These are phyloP conservation scores for Holothuria leucospilota DNA, from an alignment of 53 echinoderm and acorn worm species.

Conservation along the genomic window DNA sequence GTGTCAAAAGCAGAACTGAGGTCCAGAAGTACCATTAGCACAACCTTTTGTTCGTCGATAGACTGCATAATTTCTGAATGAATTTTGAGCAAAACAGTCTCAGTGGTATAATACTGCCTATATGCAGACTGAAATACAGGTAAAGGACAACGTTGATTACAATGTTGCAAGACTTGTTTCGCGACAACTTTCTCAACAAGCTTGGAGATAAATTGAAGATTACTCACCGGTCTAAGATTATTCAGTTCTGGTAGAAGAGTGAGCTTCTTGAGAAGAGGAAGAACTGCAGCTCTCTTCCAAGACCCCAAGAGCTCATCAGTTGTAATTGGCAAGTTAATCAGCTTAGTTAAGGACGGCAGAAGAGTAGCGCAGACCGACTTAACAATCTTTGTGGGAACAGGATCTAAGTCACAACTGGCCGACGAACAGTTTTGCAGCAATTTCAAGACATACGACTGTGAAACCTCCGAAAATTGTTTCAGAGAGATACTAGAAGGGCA, in stretches of 20 bases:
- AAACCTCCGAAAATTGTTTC: no score
- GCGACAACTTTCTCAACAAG: slow-evolving; percentile 40
- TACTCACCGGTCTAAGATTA: slow-evolving; percentile 27
- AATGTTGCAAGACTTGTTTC: slow-evolving; percentile 16
- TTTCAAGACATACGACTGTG: no score
- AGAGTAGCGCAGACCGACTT: no score
- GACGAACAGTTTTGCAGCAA: no score
- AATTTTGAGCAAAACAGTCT: slow-evolving; percentile 48
- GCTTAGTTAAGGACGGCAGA: neutral
- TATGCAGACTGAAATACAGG: slow-evolving; percentile 49
- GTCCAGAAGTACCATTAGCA: slow-evolving; percentile 37
- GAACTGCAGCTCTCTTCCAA: slow-evolving; percentile 44
- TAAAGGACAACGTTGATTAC: slow-evolving; percentile 7
- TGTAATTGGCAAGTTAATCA: neutral
- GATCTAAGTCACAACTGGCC: no score
- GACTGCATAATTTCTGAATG: slow-evolving; percentile 30
- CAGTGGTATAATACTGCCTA: slow-evolving; percentile 39
- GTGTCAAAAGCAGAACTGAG: slow-evolving; percentile 52
- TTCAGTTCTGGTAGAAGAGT: slow-evolving; percentile 23
- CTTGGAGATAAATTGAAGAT: slow-evolving; percentile 37
- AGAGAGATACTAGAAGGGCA: no score
- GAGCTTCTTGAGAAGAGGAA: slow-evolving; percentile 44
- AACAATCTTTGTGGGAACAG: no score
- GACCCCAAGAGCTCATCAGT: slow-evolving; percentile 44
- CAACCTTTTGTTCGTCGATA: slow-evolving; percentile 25